Base-by-base conservation (phyloP, 2,113 vertebrate genomes). In the Sialia sialis region DNA sequence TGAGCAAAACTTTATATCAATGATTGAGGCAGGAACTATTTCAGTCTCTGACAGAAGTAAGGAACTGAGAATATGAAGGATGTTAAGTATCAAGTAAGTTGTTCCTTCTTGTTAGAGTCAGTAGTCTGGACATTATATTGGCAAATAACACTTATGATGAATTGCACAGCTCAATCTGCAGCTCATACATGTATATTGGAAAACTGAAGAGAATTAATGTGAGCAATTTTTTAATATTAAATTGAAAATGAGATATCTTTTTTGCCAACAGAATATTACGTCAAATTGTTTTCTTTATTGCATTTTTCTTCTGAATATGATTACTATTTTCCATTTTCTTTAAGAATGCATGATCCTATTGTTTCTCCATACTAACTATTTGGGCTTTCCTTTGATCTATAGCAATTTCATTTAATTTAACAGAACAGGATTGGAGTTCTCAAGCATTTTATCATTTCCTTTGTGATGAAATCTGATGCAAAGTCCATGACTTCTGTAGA, bases 151-250 rank as follows among this genome's bases (percentile, higher is more conserved):
- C 72, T 96, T 82, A 85, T 91, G 96, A 96, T 96, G 94, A 97
- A 97, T 97, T 95, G 94, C 85, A 76, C 75, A 92, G 92, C 87
- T 96, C 96, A 95, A 90, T 95, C 88, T 94, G 75, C 90, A 95
- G 94, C 96, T 97, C 95, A 96, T 97, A 85, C 96, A 96, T 96
- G 96, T 88, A 97, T 97, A 97, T 97, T 97, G 90, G 82, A 97
- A 97, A 97, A 93, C 84, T 51, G 87, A 91, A 85, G 79, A 95
- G 94, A 96, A 96, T 96, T 97, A 96, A 96, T 97, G 95, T 86
- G 90, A 90, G 93, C 93, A 93, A 97, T 97, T 96, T 96, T 97
- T 96, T 95, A 96, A 93, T 94, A 97, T 95, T 94, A 95, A 96
- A 97, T 93, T 97, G 96, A 95, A 96, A 96, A 95, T 95, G 95